A percentile compares a stretch with the other conserved stretches of the same genome.
Conservation (phyloP, 2,888 invertebrate genomes). For the Tuta absoluta region DNA sequence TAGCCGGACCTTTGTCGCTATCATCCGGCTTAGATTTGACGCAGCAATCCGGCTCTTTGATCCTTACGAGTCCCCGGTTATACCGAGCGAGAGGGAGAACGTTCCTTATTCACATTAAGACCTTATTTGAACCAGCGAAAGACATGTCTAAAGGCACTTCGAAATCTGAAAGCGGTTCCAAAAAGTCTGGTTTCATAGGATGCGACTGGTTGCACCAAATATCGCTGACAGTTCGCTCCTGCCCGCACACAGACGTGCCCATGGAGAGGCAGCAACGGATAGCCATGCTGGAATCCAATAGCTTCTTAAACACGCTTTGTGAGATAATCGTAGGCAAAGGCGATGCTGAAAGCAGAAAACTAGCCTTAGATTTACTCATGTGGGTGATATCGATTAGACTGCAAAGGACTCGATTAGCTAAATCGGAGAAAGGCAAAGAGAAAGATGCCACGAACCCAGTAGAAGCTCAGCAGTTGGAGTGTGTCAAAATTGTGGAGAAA, state of each 20-base stretch:
- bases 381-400: conserved; percentile 92
- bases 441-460: conserved; percentile 70
- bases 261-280: conserved; percentile 89
- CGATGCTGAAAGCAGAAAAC: conserved; percentile 82
- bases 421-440: conserved; percentile 64
- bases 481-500: conserved; percentile 84
- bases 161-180: conserved; percentile 61
- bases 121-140: conserved; percentile 84
- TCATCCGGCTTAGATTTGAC: conserved; percentile 91
- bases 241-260: conserved; percentile 85
- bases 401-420: conserved; percentile 85
- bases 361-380: conserved; percentile 90
- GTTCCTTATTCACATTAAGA: conserved; percentile 90
- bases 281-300: conserved; percentile 91
- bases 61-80: conserved; percentile 92
- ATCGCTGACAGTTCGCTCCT: conserved; percentile 91
- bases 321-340: conserved; percentile 74
- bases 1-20: conserved; percentile 93
- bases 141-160: conserved; percentile 72
- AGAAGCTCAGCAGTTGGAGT: conserved; percentile 84
- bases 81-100: conserved; percentile 89
- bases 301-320: conserved; percentile 86
- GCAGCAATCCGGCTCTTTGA: conserved; percentile 91
- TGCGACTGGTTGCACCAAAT: conserved; percentile 97
- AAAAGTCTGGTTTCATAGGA: conserved; percentile 83